phyloP scores from a whole-genome alignment of 2,797 vertebrate genomes.

The Scolopax bukidnonensis region DNA sequence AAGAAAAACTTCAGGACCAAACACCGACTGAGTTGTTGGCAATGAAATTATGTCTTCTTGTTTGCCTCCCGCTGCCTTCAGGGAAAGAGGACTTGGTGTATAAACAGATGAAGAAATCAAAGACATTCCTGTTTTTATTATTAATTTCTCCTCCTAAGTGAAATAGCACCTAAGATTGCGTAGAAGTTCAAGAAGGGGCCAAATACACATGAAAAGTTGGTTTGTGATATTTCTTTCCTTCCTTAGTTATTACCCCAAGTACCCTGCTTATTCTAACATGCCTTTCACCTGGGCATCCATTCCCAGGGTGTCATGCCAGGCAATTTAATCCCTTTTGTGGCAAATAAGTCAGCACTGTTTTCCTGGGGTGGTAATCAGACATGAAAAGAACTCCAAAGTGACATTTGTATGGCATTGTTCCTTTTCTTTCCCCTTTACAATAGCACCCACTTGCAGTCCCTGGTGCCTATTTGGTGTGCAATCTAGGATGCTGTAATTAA shows the following conservation, averaged over 20 bases:
- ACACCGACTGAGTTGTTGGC: fast-evolving
- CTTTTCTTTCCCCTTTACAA: constrained; percentile 46
- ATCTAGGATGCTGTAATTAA: constrained; percentile 67
- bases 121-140: background rate
- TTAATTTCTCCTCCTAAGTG: background rate
- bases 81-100: background rate
- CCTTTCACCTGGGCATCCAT: constrained; percentile 16
- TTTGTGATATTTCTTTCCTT: background rate
- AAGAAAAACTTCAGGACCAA: background rate
- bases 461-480: constrained; percentile 13
- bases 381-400: background rate
- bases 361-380: constrained; percentile 28
- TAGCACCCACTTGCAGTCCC: constrained; percentile 37
- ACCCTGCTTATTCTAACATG: background rate
- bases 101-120: background rate
- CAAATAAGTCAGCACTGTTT: background rate
- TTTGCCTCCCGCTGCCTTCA: background rate
- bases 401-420: background rate
- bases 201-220: background rate
- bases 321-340: background rate
- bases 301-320: background rate
- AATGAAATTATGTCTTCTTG: background rate
- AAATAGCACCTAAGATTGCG: background rate
- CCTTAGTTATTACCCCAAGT: background rate
- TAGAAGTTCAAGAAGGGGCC: background rate